These are phyloP conservation scores for Vollenhovia emeryi DNA, from an alignment of 1,140 invertebrate genomes.

Conservation along the genomic window DNA sequence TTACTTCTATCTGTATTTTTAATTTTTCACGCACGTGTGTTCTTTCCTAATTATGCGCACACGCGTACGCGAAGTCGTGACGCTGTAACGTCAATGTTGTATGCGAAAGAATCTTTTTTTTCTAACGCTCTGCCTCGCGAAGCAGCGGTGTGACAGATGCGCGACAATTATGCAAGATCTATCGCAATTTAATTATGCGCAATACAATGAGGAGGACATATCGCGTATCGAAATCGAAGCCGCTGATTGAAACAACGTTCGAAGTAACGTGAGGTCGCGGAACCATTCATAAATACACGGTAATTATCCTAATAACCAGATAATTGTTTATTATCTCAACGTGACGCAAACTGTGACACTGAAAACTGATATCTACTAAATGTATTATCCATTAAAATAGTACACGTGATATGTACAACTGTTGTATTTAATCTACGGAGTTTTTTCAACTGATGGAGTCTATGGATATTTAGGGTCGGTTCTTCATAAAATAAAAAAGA, in stretches of 20 bases:
- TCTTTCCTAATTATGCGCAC: constrained; percentile 11
- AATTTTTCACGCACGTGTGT: constrained; percentile 18
- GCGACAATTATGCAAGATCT: constrained; percentile 13
- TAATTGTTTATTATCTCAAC: constrained; percentile 32
- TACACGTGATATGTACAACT: not conserved
- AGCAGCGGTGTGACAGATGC: not conserved
- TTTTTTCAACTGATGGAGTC: not conserved
- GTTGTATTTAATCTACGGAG: not conserved
- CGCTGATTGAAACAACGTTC: not conserved
- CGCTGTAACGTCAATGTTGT: not conserved
- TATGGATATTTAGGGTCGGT: not conserved
- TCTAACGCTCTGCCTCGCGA: not conserved
- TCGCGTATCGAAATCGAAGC: not conserved
- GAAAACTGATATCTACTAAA: constrained; percentile 8
- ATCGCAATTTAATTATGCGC: not conserved
- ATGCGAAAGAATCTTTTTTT: constrained; percentile 15
- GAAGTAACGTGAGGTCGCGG: not conserved
- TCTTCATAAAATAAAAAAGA: not conserved
- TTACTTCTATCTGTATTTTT: not conserved
- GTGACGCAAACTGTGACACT: not conserved
- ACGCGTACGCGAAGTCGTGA: not conserved
- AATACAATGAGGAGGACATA: not conserved
- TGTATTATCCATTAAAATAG: not conserved
- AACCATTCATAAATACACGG: not conserved
- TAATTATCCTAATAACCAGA: not conserved